Evolutionary conservation across 53 echinoderm and acorn worm genomes (phyloP).

Genomic region (Henricia sp.): DNA sequence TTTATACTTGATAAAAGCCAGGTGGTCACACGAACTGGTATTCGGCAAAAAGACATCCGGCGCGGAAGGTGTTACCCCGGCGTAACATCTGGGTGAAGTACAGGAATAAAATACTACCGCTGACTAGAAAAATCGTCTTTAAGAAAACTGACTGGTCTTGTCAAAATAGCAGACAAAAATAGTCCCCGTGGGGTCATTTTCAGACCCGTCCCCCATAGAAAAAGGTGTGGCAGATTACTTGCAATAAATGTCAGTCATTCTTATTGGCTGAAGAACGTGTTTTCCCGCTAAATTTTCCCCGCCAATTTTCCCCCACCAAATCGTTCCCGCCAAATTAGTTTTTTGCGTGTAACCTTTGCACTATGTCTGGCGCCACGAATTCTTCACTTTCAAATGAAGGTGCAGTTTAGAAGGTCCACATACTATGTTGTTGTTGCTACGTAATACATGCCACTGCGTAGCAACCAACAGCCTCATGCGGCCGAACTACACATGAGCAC

Average conservation of each 20-base stretch:
- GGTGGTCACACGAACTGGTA: slow-evolving; percentile 24
- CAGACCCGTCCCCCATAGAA: background rate
- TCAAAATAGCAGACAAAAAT: background rate
- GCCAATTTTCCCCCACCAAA: too few relatives aligned
- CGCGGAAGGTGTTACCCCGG: background rate
- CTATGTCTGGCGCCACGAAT: too few relatives aligned
- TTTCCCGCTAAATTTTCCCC: too few relatives aligned
- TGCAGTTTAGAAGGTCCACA: too few relatives aligned
- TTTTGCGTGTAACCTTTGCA: too few relatives aligned
- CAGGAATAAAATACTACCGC: background rate
- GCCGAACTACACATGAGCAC: too few relatives aligned
- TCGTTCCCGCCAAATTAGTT: too few relatives aligned
- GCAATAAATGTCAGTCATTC: slow-evolving; percentile 13
- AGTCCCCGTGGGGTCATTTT: background rate
- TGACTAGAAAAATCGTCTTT: background rate
- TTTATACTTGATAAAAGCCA: too few relatives aligned
- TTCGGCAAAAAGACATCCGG: background rate
- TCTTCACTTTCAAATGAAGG: too few relatives aligned
- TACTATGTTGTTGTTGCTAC: too few relatives aligned
- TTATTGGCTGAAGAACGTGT: background rate
- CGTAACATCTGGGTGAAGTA: slow-evolving; percentile 18
- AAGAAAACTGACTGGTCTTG: background rate
- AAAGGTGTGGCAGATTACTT: background rate
- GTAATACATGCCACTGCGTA: too few relatives aligned
- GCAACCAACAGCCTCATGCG: too few relatives aligned